Base-by-base conservation (phyloP, 2,113 vertebrate species). In the Petaurus breviceps region DNA sequence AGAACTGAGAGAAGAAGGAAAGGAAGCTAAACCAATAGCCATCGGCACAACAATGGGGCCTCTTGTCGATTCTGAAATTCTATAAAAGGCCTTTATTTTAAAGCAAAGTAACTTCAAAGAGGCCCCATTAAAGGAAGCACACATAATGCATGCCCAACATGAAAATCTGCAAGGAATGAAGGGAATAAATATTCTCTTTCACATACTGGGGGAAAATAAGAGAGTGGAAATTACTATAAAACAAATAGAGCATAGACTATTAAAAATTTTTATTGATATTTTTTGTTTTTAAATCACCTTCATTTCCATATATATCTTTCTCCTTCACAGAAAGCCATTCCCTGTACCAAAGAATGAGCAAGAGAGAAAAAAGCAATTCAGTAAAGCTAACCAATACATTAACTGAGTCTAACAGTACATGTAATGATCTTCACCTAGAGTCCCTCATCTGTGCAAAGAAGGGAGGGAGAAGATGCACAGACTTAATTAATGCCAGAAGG, bases 271-370 rank as follows among this genome's bases (percentile, higher is more conserved):
- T 84, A 84, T 84, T 84, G 68, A 43, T 84, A 84, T 84, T 84
- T 84, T 84, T 84, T 84, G 68, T 84, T 84, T 84, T 84, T 84
- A 84, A 84, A 84, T 84, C 68, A 84, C 68, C n/a, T 84, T 84
- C 68, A 84, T 84, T 84, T 84, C 68, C 68, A 84, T 84, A 84
- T 84, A 84, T n/a, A 84, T 84, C 68, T 84, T 84, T 84, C 68
- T 84, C 68, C 68, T 84, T 84, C 68, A 84, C n/a, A 84, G 68
- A 43, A 84, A 84, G 68, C n/a, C 68, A 84, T 43, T 2, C 68
- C 19, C 68, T 84, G 16, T 84, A 43, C n/a, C n/a, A 84, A 43
- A 43, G n/a, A 84, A 84, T 43, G 43, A 84, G 68, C 16, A 84
- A 84, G 68, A 43, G 0, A 84, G 68, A 84, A 68, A 84, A 84